Conservation (phyloP, 2,113 vertebrate species). For the Lagopus leucura region DNA sequence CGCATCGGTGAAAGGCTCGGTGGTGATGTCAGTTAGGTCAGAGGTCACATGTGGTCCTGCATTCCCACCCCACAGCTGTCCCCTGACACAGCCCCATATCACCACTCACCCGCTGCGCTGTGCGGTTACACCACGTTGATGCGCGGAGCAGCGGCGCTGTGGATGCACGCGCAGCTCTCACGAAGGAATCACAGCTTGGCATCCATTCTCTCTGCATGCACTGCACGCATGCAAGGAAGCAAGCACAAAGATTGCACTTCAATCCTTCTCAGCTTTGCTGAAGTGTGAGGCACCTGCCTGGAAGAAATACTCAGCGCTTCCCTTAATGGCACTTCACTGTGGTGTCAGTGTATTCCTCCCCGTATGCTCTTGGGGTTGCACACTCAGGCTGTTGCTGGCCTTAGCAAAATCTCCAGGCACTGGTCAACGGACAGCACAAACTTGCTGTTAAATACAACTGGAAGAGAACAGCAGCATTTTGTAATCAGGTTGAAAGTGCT, state of each 20-base stretch:
- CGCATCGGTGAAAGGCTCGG: neutral
- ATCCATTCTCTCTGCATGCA: neutral
- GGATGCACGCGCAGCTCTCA: accelerated
- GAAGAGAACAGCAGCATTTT: neutral
- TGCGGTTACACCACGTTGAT: neutral
- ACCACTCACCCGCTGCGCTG: neutral
- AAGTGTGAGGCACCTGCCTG: neutral
- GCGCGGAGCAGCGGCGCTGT: accelerated
- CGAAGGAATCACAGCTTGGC: neutral
- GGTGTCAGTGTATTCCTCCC: neutral
- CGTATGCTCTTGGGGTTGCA: neutral
- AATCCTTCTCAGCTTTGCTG: neutral
- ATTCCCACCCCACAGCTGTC: neutral
- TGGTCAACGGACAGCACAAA: neutral
- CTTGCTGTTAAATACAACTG: neutral
- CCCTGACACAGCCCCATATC: neutral
- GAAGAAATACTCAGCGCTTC: neutral
- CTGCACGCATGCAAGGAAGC: neutral
- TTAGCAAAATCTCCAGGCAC: neutral
- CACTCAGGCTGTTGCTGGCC: neutral
- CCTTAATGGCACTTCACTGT: neutral
- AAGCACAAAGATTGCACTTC: neutral
- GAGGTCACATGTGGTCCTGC: neutral
- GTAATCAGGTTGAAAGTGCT: neutral
- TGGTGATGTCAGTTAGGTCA: accelerated